Conservation (phyloP, 1,140 invertebrate species). For the Drosophila gunungcola region DNA sequence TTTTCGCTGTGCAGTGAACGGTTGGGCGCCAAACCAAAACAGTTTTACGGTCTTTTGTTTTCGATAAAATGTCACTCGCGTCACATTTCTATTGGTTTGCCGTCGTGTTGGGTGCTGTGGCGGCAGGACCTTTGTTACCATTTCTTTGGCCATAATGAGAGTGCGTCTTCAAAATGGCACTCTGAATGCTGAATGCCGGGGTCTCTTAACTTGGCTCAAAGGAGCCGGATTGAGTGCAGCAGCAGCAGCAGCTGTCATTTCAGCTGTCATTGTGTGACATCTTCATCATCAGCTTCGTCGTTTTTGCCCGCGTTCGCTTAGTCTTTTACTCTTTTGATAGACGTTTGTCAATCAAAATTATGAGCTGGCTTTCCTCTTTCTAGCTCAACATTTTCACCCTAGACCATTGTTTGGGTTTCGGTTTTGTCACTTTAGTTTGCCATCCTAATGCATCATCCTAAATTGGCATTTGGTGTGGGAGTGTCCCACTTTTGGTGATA, state of each 20-base stretch:
- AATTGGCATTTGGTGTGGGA: slow-evolving; percentile 33
- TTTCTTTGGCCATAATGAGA: slow-evolving; percentile 54
- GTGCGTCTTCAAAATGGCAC: slow-evolving; percentile 48
- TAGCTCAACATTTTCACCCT: slow-evolving; percentile 8
- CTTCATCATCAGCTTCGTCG: slow-evolving; percentile 31
- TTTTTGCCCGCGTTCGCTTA: slow-evolving; percentile 15
- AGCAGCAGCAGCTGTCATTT: slow-evolving; percentile 54
- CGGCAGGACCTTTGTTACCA: slow-evolving; percentile 52
- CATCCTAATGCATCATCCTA: slow-evolving; percentile 46
- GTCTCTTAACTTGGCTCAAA: slow-evolving; percentile 31
- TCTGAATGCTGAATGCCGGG: slow-evolving; percentile 24
- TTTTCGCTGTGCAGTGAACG: slow-evolving; percentile 6
- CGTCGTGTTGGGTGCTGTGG: slow-evolving; percentile 11
- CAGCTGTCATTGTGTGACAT: slow-evolving; percentile 62
- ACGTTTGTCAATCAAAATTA: slow-evolving; percentile 77
- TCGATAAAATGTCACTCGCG: slow-evolving; percentile 47
- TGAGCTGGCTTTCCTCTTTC: slow-evolving; percentile 38
- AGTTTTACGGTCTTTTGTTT: slow-evolving; percentile 40
- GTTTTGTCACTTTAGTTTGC: slow-evolving; percentile 53
- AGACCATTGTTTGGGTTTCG: slow-evolving; percentile 58
- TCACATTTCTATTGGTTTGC: slow-evolving; percentile 41
- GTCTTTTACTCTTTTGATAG: slow-evolving; percentile 55
- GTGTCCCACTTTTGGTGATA: neutral
- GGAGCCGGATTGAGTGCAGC: slow-evolving; percentile 44
- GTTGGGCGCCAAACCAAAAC: slow-evolving; percentile 22